These are phyloP conservation scores for Panorpa germanica DNA, from an alignment of 2,888 invertebrate species.

Conservation along the genomic window DNA sequence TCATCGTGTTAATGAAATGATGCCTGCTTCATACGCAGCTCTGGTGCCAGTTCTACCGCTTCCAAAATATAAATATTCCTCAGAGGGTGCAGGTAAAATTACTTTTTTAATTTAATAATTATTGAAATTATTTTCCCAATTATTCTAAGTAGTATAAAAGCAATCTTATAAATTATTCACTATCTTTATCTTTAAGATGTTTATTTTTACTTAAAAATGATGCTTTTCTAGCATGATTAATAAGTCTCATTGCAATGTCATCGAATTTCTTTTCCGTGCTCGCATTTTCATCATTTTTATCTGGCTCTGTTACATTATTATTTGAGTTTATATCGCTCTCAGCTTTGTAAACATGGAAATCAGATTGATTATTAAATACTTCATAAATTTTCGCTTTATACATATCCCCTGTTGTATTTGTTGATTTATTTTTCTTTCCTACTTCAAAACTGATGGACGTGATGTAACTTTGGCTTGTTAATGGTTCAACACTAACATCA, in stretches of 20 bases:
- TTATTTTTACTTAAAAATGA: not conserved
- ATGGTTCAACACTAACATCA: conserved; percentile 14
- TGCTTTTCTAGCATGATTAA: too few relatives aligned
- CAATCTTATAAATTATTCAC: not conserved
- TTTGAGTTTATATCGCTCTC: not conserved
- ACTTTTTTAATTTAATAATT: conserved; percentile 12
- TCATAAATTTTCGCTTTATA: conserved; percentile 8
- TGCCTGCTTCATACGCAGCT: conserved; percentile 69
- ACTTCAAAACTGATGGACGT: conserved; percentile 32
- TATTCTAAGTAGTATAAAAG: too few relatives aligned
- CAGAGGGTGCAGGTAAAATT: conserved; percentile 70
- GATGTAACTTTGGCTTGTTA: conserved; percentile 28
- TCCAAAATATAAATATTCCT: conserved; percentile 77
- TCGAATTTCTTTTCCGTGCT: conserved; percentile 12
- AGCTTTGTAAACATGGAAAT: conserved; percentile 24
- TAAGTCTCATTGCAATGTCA: too few relatives aligned
- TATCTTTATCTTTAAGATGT: not conserved
- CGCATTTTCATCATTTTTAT: conserved; percentile 7
- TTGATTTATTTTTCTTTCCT: conserved; percentile 19
- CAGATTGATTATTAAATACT: conserved; percentile 25
- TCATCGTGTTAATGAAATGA: conserved; percentile 80
- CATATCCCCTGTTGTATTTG: too few relatives aligned
- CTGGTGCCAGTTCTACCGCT: conserved; percentile 73
- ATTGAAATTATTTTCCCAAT: too few relatives aligned
- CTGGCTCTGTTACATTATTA: not conserved